Evolutionary conservation across 2,888 invertebrate species (phyloP), one percentile per base, ranked within the genome.

Genomic region (Amiota communis): DNA sequence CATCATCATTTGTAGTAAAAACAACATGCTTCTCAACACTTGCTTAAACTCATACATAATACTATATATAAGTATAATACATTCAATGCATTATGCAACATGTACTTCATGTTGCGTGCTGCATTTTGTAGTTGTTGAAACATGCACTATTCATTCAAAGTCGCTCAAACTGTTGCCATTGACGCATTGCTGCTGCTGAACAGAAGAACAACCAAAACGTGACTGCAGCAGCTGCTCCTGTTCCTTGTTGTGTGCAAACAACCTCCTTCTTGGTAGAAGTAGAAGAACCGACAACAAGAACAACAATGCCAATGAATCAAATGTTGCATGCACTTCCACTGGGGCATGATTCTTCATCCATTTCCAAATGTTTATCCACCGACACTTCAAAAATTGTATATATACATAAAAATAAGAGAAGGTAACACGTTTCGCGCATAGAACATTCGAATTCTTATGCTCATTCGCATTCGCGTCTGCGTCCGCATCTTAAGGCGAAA

Each of bases 51-150:
- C 48, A 63, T 12, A 20, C 72, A n/a, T n/a, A 56, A 20, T 9
- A 47, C 68, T 13, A 46, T n/a, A n/a, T n/a, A n/a, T n/a, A n/a
- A n/a, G n/a, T n/a, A n/a, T 51, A 63, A 70, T 76, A 81, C 80
- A 85, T 84, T 82, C 84, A 82, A 82, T 82, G 84, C 86, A 82
- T 82, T 82, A 82, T 82, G 80, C 79, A 79, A 80, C 80, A 86
- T 86, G 83, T 83, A 81, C 85, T 84, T 81, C 76, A 67, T 36
- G 36, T 6, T 36, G 36, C 6, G 36, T 36, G 36, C 47, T 64
- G 20, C 70, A 72, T 80, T 80, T 77, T 74, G 84, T 81, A 83
- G 85, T 86, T 84, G 85, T 76, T 83, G 86, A 86, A 83, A 83
- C 86, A 85, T 80, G 80, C 82, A 84, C 83, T 86, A 83, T 83